Evolutionary conservation across 2,113 vertebrate species (phyloP), one percentile per base, ranked within the genome.

Genomic region (Triplophysa tibetana): DNA sequence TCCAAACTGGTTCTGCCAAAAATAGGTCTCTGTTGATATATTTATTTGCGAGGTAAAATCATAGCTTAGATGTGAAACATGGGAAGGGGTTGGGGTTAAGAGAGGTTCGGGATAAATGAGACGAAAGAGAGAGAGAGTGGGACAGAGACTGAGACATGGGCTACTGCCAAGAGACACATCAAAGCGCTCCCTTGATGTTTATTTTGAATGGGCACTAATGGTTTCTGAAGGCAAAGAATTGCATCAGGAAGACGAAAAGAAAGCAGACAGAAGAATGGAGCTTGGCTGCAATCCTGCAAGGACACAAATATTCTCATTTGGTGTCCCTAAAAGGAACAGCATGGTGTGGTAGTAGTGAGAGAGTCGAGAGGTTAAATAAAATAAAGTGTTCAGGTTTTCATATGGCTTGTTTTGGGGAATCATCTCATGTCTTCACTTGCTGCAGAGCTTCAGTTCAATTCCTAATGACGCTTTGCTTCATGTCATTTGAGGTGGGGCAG

Each of bases 161-260:
- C 56, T 65, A 54, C 78, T 75, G 75, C 64, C 79, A 81, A 61
- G 70, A 81, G 70, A 75, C 45, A 81, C 69, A 81, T 78, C 70
- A 75, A 75, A 81, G 70, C 48, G 2, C 33, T 84, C 75, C 65
- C 48, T 58, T 75, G 80, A 84, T 84, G 75, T 81, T 84, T 75
- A 65, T 65, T 78, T 75, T 79, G 65, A 79, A 74, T 50, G 21
- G 79, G 56, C 60, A 81, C 79, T 68, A 81, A 84, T 81, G 72
- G 67, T 69, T 68, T 81, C 75, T 74, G 62, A 81, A 81, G 75
- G 63, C 33, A 75, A 61, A 56, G 75, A 23, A 78, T 66, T 77
- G 75, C 54, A 78, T 29, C 26, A 76, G 45, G 77, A 45, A 41
- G 23, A 79, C 14, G 29, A 80, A 38, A 45, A 77, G n/a, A 85